Percentiles rank a stretch among this genome's conserved stretches.
phyloP scores from a whole-genome alignment of 2,888 invertebrate species.

The Sphaerophoria taeniata region DNA sequence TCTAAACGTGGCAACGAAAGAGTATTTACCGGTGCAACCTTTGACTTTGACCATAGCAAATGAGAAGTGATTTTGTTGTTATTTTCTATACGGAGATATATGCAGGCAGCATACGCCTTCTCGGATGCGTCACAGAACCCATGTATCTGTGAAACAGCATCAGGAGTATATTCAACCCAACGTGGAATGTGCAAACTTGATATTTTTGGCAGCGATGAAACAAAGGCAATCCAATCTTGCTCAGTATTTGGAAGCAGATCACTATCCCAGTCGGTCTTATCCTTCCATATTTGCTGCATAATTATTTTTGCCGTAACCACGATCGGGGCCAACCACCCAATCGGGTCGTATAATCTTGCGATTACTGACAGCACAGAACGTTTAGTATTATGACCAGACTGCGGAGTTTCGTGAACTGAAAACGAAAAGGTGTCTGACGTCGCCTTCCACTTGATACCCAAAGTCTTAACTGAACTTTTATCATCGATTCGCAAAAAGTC shows the following conservation, averaged over 20 bases:
- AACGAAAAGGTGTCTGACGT: slow-evolving; percentile 17
- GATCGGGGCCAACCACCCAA: slow-evolving; percentile 13
- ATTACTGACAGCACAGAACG: slow-evolving; percentile 3
- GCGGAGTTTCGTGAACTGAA: neutral
- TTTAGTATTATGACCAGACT: neutral
- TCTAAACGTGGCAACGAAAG: slow-evolving; percentile 39
- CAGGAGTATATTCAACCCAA: slow-evolving; percentile 42
- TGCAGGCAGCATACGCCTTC: slow-evolving; percentile 34
- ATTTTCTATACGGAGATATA: slow-evolving; percentile 25
- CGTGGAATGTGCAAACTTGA: slow-evolving; percentile 35
- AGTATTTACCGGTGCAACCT: slow-evolving; percentile 45
- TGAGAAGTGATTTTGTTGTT: neutral
- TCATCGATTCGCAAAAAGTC: slow-evolving; percentile 17
- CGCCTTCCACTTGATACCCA: slow-evolving; percentile 14
- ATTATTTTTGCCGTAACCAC: slow-evolving; percentile 4
- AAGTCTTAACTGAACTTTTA: slow-evolving; percentile 5
- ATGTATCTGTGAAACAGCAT: slow-evolving; percentile 23
- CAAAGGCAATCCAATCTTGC: slow-evolving; percentile 26
- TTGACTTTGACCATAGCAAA: slow-evolving; percentile 26
- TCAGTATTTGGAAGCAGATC: neutral
- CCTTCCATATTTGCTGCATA: slow-evolving; percentile 34
- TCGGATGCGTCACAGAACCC: slow-evolving; percentile 59
- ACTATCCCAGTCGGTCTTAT: slow-evolving; percentile 42
- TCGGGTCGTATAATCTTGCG: slow-evolving; percentile 11
- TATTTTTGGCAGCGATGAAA: neutral